Conservation (phyloP, 2,113 vertebrate species). For the Tichodroma muraria region DNA sequence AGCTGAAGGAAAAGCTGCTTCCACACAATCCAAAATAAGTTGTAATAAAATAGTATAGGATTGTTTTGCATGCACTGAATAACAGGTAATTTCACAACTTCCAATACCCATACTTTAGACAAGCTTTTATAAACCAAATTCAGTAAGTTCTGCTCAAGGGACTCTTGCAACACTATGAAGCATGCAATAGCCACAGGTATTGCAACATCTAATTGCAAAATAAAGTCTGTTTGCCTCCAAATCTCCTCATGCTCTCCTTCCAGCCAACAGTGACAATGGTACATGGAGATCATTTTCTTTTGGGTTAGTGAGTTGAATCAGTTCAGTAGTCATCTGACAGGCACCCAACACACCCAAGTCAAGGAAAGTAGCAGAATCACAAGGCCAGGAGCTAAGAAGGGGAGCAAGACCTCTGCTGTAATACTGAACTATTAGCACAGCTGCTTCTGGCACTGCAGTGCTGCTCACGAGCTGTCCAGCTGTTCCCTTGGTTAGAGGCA, state of each 20-base stretch:
- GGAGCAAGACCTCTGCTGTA: neutral
- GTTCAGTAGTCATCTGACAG: neutral
- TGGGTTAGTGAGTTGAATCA: neutral
- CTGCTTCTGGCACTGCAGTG: neutral
- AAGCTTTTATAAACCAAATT: constrained; percentile 39
- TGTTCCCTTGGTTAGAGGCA: neutral
- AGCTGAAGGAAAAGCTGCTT: neutral
- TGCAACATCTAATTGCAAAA: constrained; percentile 59
- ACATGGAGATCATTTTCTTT: neutral
- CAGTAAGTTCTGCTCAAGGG: constrained; percentile 46
- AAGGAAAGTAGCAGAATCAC: neutral
- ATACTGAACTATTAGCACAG: neutral
- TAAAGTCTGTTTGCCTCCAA: constrained; percentile 18
- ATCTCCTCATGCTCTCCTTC: neutral
- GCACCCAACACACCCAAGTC: neutral
- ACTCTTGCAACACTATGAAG: constrained; percentile 36
- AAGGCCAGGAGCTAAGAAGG: neutral
- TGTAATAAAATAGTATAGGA: neutral
- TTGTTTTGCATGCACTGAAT: neutral
- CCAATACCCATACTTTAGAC: neutral
- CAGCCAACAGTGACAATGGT: neutral
- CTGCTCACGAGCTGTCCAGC: neutral
- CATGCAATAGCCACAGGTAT: constrained; percentile 49
- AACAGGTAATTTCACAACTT: constrained; percentile 45
- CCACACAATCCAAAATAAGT: neutral